A percentile compares a stretch with the other conserved stretches of the same genome.
Conservation (phyloP, 2,113 vertebrate species). For the Pyrgilauda ruficollis region DNA sequence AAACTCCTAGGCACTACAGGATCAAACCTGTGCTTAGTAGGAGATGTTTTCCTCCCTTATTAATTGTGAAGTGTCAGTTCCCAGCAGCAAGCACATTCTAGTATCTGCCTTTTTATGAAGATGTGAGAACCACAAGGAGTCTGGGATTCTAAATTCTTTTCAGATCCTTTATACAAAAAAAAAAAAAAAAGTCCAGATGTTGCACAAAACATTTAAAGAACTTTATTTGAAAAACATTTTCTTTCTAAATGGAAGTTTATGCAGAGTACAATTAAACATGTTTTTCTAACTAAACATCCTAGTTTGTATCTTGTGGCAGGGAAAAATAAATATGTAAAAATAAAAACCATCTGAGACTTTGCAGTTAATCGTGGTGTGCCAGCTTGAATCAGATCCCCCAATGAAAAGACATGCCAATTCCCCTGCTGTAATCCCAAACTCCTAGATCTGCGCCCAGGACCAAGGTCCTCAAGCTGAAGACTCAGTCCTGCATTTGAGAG, state of each 20-base stretch:
- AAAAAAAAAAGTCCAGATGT: constrained; percentile 58
- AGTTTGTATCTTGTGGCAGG: constrained; percentile 59
- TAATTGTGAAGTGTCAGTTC: constrained; percentile 16
- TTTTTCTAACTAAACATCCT: constrained; percentile 66
- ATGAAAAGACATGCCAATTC: neutral
- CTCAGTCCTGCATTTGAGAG: neutral
- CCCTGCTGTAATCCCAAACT: neutral
- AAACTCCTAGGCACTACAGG: neutral
- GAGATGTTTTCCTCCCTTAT: neutral
- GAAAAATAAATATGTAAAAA: constrained; percentile 66
- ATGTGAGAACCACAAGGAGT: constrained; percentile 47
- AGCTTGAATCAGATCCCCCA: neutral
- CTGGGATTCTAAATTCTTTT: constrained; percentile 56
- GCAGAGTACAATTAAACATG: constrained; percentile 60
- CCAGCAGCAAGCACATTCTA: constrained; percentile 44
- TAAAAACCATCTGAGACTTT: constrained; percentile 50
- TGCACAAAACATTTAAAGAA: constrained; percentile 47
- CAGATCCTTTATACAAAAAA: constrained; percentile 31
- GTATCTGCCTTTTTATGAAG: constrained; percentile 35
- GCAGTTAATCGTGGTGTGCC: neutral
- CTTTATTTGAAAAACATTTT: constrained; percentile 69
- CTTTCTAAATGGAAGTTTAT: constrained; percentile 62
- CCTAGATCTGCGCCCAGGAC: neutral
- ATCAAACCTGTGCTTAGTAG: constrained; percentile 22
- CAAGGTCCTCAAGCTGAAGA: neutral